phyloP scores from a whole-genome alignment of 2,113 vertebrate species.

The Oncorhynchus nerka region DNA sequence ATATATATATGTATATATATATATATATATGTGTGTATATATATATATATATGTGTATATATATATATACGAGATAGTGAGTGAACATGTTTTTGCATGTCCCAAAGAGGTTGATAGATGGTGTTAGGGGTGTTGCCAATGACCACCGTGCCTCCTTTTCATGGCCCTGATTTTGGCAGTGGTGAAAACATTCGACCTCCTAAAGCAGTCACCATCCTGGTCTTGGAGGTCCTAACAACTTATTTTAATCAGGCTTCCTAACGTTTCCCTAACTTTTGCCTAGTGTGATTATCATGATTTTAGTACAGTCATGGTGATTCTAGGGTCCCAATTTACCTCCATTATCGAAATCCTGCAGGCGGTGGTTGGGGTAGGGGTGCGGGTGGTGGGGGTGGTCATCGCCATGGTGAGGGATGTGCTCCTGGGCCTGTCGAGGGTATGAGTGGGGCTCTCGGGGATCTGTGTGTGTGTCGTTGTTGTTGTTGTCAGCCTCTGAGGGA shows the following conservation, averaged over 20 bases:
- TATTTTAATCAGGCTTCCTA: not conserved
- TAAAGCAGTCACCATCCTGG: too few species aligned
- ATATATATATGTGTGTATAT: too few species aligned
- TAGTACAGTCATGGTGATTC: not conserved
- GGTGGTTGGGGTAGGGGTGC: not conserved
- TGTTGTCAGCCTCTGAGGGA: not conserved
- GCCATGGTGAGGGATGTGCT: not conserved
- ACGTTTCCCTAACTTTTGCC: not conserved
- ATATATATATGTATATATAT: too few species aligned
- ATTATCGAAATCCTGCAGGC: not conserved
- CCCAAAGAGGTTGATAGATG: not conserved
- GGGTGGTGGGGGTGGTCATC: not conserved
- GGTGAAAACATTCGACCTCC: too few species aligned
- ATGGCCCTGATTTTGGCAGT: too few species aligned
- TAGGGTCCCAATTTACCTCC: conserved; percentile 13
- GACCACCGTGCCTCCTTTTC: too few species aligned
- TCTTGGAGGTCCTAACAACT: too few species aligned
- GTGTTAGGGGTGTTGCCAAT: too few species aligned
- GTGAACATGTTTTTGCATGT: not conserved
- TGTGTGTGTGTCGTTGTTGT: conserved; percentile 19
- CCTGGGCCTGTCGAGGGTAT: conserved; percentile 42
- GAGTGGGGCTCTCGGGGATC: conserved; percentile 36
- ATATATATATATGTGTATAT: too few species aligned
- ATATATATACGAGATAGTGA: not conserved
- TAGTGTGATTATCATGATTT: not conserved